Evolutionary conservation across 2,888 invertebrate species (phyloP).

Genomic region (Sphecodes monilicornis): DNA sequence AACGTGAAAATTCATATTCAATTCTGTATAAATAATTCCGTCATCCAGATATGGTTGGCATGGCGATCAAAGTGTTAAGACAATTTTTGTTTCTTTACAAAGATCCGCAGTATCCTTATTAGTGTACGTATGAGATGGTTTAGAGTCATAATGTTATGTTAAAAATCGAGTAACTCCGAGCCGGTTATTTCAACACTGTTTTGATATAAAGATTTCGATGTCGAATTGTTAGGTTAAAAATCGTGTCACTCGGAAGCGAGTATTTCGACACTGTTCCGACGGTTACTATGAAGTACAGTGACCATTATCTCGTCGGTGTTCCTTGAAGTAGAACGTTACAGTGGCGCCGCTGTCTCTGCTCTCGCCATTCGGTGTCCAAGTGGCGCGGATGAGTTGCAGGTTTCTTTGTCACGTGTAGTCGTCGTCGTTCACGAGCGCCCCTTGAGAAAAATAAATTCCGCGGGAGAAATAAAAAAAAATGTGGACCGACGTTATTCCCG

Average conservation of each 20-base stretch:
- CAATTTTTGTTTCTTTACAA: too few relatives aligned
- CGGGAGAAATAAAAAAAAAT: constrained; percentile 28
- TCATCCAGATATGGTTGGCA: too few relatives aligned
- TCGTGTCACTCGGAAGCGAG: neutral
- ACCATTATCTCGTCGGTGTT: neutral
- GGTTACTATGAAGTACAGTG: neutral
- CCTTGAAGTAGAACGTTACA: constrained; percentile 15
- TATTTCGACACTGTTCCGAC: neutral
- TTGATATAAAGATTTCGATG: too few relatives aligned
- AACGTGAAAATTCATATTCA: too few relatives aligned
- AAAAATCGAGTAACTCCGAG: too few relatives aligned
- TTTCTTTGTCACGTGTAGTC: constrained; percentile 45
- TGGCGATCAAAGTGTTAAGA: too few relatives aligned
- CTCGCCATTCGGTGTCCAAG: neutral
- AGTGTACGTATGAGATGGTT: too few relatives aligned
- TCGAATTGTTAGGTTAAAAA: neutral
- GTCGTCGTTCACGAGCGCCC: constrained; percentile 47
- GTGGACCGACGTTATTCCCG: constrained; percentile 50
- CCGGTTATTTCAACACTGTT: too few relatives aligned
- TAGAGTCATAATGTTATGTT: too few relatives aligned
- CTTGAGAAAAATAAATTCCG: constrained; percentile 62
- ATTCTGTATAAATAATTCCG: too few relatives aligned
- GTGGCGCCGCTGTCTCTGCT: constrained; percentile 2
- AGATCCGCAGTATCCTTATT: too few relatives aligned
- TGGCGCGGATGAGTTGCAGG: constrained; percentile 25